A percentile compares a stretch with the other conserved stretches of the same genome.
phyloP scores from a whole-genome alignment of 2,113 vertebrate genomes.

The Pardalotus punctatus region DNA sequence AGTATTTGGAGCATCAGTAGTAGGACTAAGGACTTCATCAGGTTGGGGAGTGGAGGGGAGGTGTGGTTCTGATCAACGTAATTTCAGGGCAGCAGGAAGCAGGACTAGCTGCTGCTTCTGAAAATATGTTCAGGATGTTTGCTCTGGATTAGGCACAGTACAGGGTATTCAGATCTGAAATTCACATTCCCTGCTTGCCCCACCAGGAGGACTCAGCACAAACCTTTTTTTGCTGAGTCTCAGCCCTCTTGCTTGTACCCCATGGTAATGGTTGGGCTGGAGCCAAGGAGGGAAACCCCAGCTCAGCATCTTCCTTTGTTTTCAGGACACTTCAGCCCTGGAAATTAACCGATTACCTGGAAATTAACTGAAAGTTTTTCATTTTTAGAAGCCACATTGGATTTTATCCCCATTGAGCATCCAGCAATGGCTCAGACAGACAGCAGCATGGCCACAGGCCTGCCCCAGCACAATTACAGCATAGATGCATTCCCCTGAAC shows the following conservation, averaged over 20 bases:
- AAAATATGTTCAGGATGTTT: not conserved
- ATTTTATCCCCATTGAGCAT: not conserved
- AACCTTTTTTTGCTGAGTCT: not conserved
- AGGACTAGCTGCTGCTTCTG: not conserved
- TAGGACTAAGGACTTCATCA: not conserved
- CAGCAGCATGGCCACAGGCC: too few relatives aligned
- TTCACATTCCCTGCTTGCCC: not conserved
- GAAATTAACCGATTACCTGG: not conserved
- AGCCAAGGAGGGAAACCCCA: not conserved
- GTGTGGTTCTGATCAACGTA: not conserved
- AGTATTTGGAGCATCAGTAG: not conserved
- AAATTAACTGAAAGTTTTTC: not conserved
- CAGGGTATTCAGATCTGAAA: not conserved
- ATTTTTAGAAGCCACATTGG: not conserved
- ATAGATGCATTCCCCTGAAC: not conserved
- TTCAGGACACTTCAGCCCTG: not conserved
- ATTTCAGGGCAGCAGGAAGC: not conserved
- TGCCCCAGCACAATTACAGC: not conserved
- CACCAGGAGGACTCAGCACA: not conserved
- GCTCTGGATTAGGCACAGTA: not conserved
- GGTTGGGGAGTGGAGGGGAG: rapidly evolving
- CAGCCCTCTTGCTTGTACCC: not conserved
- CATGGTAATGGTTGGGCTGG: not conserved
- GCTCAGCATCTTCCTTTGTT: not conserved
- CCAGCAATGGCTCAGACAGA: not conserved